A percentile compares a stretch with the other conserved stretches of the same genome.
phyloP scores from a whole-genome alignment of 2,888 invertebrate genomes.

The Mactromeris polynyma region DNA sequence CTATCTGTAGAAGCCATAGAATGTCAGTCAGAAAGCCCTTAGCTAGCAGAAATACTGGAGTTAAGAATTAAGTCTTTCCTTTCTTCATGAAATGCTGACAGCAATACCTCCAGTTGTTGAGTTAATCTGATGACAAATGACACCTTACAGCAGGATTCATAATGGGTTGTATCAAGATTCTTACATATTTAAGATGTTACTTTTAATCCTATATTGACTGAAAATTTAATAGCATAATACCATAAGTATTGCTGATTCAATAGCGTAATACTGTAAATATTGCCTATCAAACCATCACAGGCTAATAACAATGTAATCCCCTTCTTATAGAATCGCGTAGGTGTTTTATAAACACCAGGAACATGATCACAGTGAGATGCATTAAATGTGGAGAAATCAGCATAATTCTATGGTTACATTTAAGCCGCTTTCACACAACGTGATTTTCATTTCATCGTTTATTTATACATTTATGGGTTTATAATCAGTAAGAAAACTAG shows the following conservation, averaged over 20 bases:
- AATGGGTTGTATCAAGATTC: neutral
- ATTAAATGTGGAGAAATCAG: neutral
- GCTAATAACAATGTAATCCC: neutral
- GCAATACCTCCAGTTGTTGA: neutral
- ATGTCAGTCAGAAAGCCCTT: conserved; percentile 2
- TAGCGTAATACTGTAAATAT: neutral
- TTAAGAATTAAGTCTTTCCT: conserved; percentile 12
- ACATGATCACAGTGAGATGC: neutral
- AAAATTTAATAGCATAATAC: neutral
- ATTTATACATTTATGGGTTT: no score
- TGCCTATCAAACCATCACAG: neutral
- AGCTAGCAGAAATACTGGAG: neutral
- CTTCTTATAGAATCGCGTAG: neutral
- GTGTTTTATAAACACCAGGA: neutral
- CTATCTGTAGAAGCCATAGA: conserved; percentile 28
- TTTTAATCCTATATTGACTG: neutral
- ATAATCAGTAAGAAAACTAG: no score
- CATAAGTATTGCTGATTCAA: neutral
- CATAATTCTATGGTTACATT: neutral
- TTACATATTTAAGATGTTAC: neutral
- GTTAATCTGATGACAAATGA: neutral
- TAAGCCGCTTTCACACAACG: no score
- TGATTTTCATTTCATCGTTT: no score
- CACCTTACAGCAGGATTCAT: neutral
- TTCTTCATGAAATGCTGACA: neutral